Conservation (phyloP, 1,140 invertebrate species). For the Cyrtorhinus lividipennis region DNA sequence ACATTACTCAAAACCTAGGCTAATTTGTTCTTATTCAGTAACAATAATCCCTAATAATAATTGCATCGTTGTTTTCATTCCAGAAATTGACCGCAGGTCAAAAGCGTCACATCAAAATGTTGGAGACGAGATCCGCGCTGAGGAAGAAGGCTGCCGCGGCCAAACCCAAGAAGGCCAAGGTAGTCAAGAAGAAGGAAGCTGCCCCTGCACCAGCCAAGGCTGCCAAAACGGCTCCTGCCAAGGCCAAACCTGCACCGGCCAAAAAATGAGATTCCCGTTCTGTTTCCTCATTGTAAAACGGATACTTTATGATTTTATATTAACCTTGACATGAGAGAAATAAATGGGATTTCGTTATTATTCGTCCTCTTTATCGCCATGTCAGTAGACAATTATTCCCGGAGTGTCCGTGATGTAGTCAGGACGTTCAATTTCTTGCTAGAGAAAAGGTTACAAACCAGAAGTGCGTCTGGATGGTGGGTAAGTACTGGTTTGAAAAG, state of each 20-base stretch:
- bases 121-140: conserved; percentile 35
- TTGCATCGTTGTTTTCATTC: conserved; percentile 23
- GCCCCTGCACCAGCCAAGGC: conserved; percentile 9
- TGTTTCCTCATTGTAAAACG: not conserved
- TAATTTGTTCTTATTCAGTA: not conserved
- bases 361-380: no score
- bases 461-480: no score
- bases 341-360: not conserved
- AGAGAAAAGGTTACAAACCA: no score
- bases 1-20: not conserved
- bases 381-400: no score
- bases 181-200: conserved; percentile 26
- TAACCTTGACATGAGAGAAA: not conserved
- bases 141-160: conserved; percentile 35
- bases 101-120: conserved; percentile 35
- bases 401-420: no score
- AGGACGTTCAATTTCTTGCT: no score
- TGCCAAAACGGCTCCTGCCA: not conserved
- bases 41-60: not conserved
- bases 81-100: conserved; percentile 38
- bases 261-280: conserved; percentile 15
- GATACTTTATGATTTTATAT: not conserved
- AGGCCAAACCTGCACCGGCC: conserved; percentile 11
- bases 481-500: no score
- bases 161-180: conserved; percentile 37